Evolutionary conservation across 1,140 invertebrate species (phyloP), one percentile per base, ranked within the genome.

Genomic region (Drosophila seguyi): DNA sequence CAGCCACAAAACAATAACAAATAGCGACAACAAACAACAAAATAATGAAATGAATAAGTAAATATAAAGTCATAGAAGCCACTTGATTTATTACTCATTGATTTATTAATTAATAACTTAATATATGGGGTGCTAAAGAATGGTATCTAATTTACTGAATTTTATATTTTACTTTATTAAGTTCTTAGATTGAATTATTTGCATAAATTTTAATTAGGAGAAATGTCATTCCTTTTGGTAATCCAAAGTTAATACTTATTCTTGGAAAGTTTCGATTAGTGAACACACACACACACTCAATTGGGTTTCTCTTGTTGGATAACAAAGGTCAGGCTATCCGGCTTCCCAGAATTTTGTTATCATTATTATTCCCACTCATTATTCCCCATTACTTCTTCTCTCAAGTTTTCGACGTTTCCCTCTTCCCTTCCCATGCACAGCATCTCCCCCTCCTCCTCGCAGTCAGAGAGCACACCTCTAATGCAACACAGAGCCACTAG

Each of bases 11-110:
- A 60, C 45, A 63, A 20, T 53, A 53, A 53, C 50, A 53, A 53
- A 53, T 53, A 38, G 31, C 50, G 34, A 57, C 60, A 71, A 69
- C 68, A 72, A 81, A 47, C 58, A 68, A 47, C 59, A 60, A 38
- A 53, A 58, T 50, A 50, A 41, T 50, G 41, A 20, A 71, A 58
- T 16, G 48, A 72, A 69, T 72, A 58, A 34, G 29, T 50, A 50
- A 68, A 52, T 52, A 38, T 36, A 13, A 38, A 18, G 47, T 11
- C 13, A 41, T n/a, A 27, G 20, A 36, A 22, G 50, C 7, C 18
- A 53, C 22, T 36, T 36, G 2, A 36, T 53, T 36, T 34, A 14
- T 34, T 20, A 16, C 11, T 20, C 4, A 34, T 34, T 14, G 14
- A 52, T 14, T 20, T 36, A 10, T 53, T 16, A 53, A 36, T 2